phyloP scores from a whole-genome alignment of 1,140 invertebrate species.

The Phthorimaea operculella region DNA sequence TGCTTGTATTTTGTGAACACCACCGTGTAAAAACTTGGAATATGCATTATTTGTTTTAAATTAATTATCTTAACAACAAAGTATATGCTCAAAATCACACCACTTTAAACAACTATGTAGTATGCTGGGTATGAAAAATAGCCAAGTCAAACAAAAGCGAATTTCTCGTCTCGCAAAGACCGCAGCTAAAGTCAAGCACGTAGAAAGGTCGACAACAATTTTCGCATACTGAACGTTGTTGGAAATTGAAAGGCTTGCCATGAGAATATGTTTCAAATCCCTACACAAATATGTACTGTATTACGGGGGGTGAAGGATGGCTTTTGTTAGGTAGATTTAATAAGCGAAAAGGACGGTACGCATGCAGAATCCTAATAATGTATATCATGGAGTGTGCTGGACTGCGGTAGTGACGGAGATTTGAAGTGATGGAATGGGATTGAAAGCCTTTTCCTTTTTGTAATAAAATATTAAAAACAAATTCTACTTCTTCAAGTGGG shows the following conservation, averaged over 20 bases:
- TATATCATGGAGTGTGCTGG: constrained; percentile 18
- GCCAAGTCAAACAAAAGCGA: constrained; percentile 17
- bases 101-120: no score
- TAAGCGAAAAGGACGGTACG: constrained; percentile 17
- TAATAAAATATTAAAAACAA: no score
- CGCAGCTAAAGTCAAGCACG: constrained; percentile 21
- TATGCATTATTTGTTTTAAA: no score
- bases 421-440: constrained; percentile 9
- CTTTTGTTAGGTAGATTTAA: neutral
- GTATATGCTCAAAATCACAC: no score
- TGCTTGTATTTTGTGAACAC: no score
- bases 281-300: neutral
- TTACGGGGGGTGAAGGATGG: neutral
- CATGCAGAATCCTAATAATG: constrained; percentile 33
- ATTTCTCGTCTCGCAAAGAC: constrained; percentile 7
- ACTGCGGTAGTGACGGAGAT: constrained; percentile 17
- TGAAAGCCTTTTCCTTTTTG: no score
- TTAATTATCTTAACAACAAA: no score
- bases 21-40: no score
- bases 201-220: constrained; percentile 37
- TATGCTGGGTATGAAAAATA: neutral
- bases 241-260: constrained; percentile 35
- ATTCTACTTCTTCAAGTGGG: no score
- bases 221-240: constrained; percentile 38
- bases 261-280: constrained; percentile 12